Conservation (phyloP, 2,797 vertebrate species). For the Squalus acanthias region DNA sequence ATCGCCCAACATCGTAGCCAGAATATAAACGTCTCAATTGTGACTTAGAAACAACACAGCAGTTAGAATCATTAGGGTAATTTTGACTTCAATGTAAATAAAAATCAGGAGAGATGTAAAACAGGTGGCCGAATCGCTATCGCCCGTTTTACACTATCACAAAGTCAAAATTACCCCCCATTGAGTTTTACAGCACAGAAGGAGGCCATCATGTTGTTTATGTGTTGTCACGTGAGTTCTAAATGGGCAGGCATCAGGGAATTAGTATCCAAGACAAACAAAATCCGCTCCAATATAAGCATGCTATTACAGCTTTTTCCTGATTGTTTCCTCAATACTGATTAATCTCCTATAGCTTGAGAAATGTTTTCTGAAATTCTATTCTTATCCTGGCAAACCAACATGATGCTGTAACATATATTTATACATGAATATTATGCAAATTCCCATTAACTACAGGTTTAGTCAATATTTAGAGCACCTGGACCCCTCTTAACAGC, state of each 20-base stretch:
- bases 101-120: no score
- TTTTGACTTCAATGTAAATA: not conserved
- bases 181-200: not conserved
- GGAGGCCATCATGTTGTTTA: not conserved
- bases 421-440: not conserved
- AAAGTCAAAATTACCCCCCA: not conserved
- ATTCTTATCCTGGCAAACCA: not conserved
- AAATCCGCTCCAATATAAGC: not conserved
- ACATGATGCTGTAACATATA: not conserved
- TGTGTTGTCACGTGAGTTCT: not conserved
- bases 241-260: not conserved
- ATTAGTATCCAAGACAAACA: not conserved
- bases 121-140: no score
- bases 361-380: not conserved
- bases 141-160: not conserved
- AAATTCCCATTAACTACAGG: not conserved
- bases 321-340: not conserved
- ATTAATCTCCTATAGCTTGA: not conserved
- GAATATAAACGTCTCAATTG: not conserved
- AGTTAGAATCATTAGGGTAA: not conserved
- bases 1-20: no score
- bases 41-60: not conserved
- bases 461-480: not conserved
- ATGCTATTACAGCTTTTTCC: not conserved
- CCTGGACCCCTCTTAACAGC: not conserved